A percentile compares a stretch with the other conserved stretches of the same genome.
Evolutionary conservation across 2,888 invertebrate species (phyloP).

Genomic region (Eilema sororculum): DNA sequence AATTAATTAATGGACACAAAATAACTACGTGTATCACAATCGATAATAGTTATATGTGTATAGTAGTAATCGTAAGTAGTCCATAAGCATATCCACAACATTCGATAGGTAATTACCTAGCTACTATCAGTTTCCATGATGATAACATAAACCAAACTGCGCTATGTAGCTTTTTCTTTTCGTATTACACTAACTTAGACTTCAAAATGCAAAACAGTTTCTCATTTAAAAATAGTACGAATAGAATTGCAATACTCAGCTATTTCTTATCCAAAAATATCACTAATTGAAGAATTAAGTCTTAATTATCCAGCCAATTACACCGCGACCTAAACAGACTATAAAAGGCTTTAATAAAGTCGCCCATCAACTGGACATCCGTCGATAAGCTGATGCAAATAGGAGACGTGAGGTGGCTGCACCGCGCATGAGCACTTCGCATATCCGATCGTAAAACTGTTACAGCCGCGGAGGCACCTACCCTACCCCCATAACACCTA

Average conservation of each 20-base stretch:
- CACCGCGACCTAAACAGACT: constrained; percentile 8
- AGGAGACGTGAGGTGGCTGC: constrained; percentile 68
- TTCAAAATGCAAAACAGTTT: background rate
- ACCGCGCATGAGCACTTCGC: constrained; percentile 82
- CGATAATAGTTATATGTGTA: background rate
- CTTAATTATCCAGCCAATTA: constrained; percentile 20
- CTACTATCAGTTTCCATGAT: background rate
- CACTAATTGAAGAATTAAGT: background rate
- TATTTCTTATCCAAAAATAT: background rate
- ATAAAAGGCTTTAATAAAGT: constrained; percentile 33
- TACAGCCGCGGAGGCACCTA: constrained; percentile 65
- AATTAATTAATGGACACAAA: too few relatives aligned
- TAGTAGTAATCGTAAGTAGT: background rate
- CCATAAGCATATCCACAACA: too few relatives aligned
- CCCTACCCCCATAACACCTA: constrained; percentile 55
- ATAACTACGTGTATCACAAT: background rate
- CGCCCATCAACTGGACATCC: constrained; percentile 52
- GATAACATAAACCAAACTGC: too few relatives aligned
- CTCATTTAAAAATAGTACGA: background rate
- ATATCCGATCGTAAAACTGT: constrained; percentile 85
- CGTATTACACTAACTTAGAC: background rate
- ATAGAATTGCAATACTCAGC: background rate
- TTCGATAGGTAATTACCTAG: too few relatives aligned
- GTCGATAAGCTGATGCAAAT: constrained; percentile 84
- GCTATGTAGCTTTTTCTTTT: background rate